Percentiles rank a stretch among this genome's conserved stretches.
phyloP scores from a whole-genome alignment of 2,113 vertebrate species.

The Eulemur macaco region DNA sequence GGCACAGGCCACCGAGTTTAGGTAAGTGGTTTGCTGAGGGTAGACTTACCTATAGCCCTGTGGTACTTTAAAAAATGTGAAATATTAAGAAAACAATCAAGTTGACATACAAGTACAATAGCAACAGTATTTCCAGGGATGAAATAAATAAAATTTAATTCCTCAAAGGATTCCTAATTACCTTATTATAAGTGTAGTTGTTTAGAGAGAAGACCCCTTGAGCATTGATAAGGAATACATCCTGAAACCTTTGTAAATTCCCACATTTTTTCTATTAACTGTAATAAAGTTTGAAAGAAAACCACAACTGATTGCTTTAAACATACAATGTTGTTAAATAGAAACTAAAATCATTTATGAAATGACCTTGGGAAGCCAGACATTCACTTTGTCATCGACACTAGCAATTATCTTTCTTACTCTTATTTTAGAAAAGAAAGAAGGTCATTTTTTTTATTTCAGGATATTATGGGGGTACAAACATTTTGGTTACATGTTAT shows the following conservation, averaged over 20 bases:
- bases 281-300: constrained; percentile 3
- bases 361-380: neutral
- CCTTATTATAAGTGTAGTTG: neutral
- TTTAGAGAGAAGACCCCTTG: neutral
- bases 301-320: neutral
- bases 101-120: neutral
- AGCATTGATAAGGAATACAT: constrained; percentile 15
- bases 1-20: constrained; percentile 83
- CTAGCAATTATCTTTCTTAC: neutral
- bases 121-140: neutral
- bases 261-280: constrained; percentile 47
- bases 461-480: too few relatives aligned
- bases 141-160: constrained; percentile 38
- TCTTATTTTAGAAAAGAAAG: neutral
- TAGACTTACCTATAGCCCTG: neutral
- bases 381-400: neutral
- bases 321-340: neutral
- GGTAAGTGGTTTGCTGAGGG: constrained; percentile 82
- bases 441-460: neutral
- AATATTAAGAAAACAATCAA: constrained; percentile 25
- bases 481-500: too few relatives aligned
- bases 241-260: neutral
- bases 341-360: constrained; percentile 30
- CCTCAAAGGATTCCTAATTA: constrained; percentile 18
- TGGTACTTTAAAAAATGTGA: constrained; percentile 32